A percentile compares a stretch with the other conserved stretches of the same genome.
These are phyloP conservation scores for Crenuchus spilurus DNA, from an alignment of 2,797 vertebrate species.

Conservation along the genomic window DNA sequence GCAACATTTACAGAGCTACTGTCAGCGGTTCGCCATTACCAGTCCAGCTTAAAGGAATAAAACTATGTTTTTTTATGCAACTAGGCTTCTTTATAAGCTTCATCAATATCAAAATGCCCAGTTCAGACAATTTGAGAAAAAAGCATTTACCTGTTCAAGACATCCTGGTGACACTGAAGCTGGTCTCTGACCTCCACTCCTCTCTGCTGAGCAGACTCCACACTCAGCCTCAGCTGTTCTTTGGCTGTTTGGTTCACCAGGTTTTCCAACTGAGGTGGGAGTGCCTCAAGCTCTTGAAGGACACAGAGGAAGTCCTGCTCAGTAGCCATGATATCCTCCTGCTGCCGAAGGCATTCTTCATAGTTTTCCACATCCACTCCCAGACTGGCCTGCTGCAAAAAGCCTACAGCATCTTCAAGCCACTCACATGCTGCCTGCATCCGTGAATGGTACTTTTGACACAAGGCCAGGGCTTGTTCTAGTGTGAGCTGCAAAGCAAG, in stretches of 20 bases:
- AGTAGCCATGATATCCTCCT: constrained; percentile 86
- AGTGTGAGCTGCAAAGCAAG: constrained; percentile 79
- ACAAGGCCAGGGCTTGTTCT: constrained; percentile 83
- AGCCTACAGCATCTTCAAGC: constrained; percentile 92
- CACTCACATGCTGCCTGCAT: constrained; percentile 89
- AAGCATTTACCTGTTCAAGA: constrained; percentile 74
- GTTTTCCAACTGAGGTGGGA: constrained; percentile 83
- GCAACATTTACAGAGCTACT: too few species aligned
- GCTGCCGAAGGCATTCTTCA: constrained; percentile 88
- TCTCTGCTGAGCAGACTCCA: constrained; percentile 83
- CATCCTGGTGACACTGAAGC: constrained; percentile 82
- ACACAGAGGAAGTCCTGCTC: constrained; percentile 84
- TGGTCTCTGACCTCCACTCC: constrained; percentile 80
- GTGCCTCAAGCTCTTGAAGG: constrained; percentile 81
- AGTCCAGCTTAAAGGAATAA: too few species aligned
- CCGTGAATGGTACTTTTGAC: constrained; percentile 91
- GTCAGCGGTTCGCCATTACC: too few species aligned
- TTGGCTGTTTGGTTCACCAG: constrained; percentile 80
- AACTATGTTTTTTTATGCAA: too few species aligned
- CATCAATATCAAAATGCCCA: not conserved
- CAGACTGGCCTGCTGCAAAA: constrained; percentile 85
- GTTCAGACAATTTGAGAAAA: not conserved
- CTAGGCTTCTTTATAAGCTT: not conserved
- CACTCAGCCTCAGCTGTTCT: constrained; percentile 82
- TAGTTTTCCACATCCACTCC: constrained; percentile 93